Evolutionary conservation across 2,797 vertebrate species (phyloP), one percentile per base, ranked within the genome.

Genomic region (Glyptemys insculpta): DNA sequence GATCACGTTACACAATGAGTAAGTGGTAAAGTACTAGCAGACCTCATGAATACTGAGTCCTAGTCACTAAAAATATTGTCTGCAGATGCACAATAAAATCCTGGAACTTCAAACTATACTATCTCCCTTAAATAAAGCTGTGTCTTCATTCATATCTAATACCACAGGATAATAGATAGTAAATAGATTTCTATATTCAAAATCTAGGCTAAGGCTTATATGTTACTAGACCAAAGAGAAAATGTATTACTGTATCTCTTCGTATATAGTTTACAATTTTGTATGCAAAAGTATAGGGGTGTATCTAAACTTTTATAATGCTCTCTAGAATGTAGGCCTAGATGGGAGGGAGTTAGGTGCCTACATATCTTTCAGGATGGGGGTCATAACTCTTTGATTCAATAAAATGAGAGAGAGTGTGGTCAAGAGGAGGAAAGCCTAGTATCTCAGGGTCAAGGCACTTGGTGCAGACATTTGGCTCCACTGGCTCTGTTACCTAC

Each of bases 131-230:
- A 57, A 89, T 72, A 86, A 11, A 41, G 2, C 10, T 2, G 1
- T 6, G 7, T 81, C 15, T 19, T 88, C 23, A 50, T 54, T 79
- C n/a, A 37, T n/a, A 29, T 23, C 14, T 78, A 49, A 47, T 31
- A 31, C 7, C 14, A 8, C 1, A 68, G 34, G 57, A 1, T 47
- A 92, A 41, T 9, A 89, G 47, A 23, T 84, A 49, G 41, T 29
- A 91, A 91, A 91, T 57, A 74, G 3, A 53, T 62, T 82, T 72
- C 53, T n/a, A n/a, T 72, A 91, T 59, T 41, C 74, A 37, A 84
- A 53, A 27, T 72, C 37, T 74, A 87, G 79, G 31, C 11, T 82
- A 82, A 89, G 57, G n/a, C 59, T 41, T 9, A 79, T 53, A 6
- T 50, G 18, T 50, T 83, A 12, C 3, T n/a, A 91, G 57, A 84